These are phyloP conservation scores for Hydra vulgaris DNA, from an alignment of 30 jellyfish, hydroid and myxozoan genomes.

Conservation along the genomic window DNA sequence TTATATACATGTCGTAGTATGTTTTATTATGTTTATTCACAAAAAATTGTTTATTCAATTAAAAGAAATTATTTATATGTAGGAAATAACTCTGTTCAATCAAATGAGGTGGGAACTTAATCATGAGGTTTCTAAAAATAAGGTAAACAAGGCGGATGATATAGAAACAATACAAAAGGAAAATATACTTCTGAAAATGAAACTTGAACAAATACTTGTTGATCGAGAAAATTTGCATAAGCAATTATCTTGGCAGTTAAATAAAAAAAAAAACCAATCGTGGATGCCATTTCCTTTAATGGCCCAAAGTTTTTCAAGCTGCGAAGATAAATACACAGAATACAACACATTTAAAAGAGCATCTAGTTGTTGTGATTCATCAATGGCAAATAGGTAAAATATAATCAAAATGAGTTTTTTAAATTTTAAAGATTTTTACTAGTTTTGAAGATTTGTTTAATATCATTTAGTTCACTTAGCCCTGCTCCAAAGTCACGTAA, in stretches of 20 bases:
- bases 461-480: too few relatives aligned
- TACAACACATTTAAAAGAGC: background rate
- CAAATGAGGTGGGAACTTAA: conserved; percentile 79
- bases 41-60: too few relatives aligned
- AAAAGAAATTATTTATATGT: too few relatives aligned
- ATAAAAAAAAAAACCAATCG: conserved; percentile 1
- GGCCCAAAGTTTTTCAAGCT: conserved; percentile 32
- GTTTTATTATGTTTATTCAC: too few relatives aligned
- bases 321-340: conserved; percentile 14
- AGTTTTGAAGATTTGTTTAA: too few relatives aligned
- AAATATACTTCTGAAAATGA: conserved; percentile 34
- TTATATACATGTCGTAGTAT: too few relatives aligned
- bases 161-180: conserved; percentile 11
- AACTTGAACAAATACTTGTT: conserved; percentile 69
- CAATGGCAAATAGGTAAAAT: background rate
- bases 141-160: conserved; percentile 33
- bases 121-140: conserved; percentile 69
- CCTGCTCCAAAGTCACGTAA: background rate
- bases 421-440: too few relatives aligned
- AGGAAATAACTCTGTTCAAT: conserved; percentile 64
- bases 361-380: background rate
- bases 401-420: too few relatives aligned
- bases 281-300: conserved; percentile 50
- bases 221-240: conserved; percentile 79
- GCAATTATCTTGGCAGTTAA: conserved; percentile 52